Evolutionary conservation across 1,140 invertebrate genomes (phyloP).

Genomic region (Idris sp.): DNA sequence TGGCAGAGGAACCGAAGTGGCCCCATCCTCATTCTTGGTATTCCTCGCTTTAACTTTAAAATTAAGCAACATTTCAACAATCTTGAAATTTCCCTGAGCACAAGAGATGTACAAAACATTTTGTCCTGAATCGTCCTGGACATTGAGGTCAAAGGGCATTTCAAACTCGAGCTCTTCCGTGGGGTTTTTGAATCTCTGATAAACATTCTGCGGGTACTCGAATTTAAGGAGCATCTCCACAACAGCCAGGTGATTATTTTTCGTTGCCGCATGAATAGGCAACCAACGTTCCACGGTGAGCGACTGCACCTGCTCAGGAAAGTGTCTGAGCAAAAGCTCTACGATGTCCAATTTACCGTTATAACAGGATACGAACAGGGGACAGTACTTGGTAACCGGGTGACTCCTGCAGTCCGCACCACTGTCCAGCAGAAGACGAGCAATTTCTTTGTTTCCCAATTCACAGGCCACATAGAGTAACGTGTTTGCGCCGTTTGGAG

Average conservation of each 20-base stretch:
- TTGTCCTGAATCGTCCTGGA: conserved; percentile 92
- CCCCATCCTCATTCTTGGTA: conserved; percentile 76
- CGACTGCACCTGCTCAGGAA: conserved; percentile 84
- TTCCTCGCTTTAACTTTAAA: conserved; percentile 84
- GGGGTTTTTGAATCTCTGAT: conserved; percentile 81
- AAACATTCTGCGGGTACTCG: conserved; percentile 86
- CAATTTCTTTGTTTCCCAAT: conserved; percentile 88
- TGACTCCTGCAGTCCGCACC: conserved; percentile 92
- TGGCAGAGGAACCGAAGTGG: conserved; percentile 66
- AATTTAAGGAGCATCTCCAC: conserved; percentile 89
- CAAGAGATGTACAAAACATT: conserved; percentile 93
- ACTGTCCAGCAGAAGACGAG: conserved; percentile 86
- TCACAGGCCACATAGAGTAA: conserved; percentile 91
- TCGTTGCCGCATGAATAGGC: conserved; percentile 94
- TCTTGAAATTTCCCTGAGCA: conserved; percentile 87
- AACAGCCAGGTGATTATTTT: conserved; percentile 89
- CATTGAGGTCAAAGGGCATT: conserved; percentile 93
- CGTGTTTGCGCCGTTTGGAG: conserved; percentile 91
- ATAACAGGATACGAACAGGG: conserved; percentile 94
- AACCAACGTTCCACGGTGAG: conserved; percentile 94
- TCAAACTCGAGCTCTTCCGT: conserved; percentile 89
- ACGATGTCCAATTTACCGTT: conserved; percentile 90
- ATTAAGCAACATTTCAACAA: conserved; percentile 88
- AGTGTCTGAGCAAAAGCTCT: conserved; percentile 85
- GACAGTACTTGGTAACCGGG: conserved; percentile 93